Conservation (phyloP, 2,888 invertebrate species). For the Ypsolopha sequella region DNA sequence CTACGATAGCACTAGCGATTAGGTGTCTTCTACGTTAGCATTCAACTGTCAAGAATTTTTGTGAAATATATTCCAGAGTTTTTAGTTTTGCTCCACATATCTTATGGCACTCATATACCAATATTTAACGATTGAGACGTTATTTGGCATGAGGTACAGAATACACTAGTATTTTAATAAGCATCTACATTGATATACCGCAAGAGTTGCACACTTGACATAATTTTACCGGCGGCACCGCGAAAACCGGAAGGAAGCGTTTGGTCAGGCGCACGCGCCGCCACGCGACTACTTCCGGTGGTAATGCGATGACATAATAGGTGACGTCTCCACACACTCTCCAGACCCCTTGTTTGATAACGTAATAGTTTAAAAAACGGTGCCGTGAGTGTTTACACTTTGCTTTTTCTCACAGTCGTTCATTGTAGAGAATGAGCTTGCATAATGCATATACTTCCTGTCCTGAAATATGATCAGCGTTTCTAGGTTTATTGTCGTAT, state of each 20-base stretch:
- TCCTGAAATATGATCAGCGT: no score
- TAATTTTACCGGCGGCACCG: no score
- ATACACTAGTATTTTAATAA: slow-evolving; percentile 16
- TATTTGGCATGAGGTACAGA: slow-evolving; percentile 3
- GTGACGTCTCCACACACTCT: slow-evolving; percentile 58
- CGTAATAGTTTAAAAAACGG: slow-evolving; percentile 16
- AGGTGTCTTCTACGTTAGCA: no score
- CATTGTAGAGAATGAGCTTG: not conserved
- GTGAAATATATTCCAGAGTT: no score
- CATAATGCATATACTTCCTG: no score
- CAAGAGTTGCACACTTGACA: no score
- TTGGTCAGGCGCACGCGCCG: slow-evolving; percentile 51
- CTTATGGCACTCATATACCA: slow-evolving; percentile 6
- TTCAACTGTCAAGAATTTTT: no score
- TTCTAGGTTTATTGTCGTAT: no score
- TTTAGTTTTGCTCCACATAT: not conserved
- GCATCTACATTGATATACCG: no score
- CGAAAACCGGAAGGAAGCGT: slow-evolving; percentile 52
- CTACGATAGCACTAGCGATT: no score
- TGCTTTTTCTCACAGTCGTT: slow-evolving; percentile 29
- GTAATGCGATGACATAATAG: slow-evolving; percentile 65
- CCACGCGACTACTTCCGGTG: slow-evolving; percentile 57
- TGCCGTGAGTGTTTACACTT: slow-evolving; percentile 23
- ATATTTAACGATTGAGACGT: not conserved
- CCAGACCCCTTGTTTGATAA: slow-evolving; percentile 34